These are phyloP conservation scores for Megalurothrips usitatus DNA, from an alignment of 2,888 invertebrate genomes.

Conservation along the genomic window DNA sequence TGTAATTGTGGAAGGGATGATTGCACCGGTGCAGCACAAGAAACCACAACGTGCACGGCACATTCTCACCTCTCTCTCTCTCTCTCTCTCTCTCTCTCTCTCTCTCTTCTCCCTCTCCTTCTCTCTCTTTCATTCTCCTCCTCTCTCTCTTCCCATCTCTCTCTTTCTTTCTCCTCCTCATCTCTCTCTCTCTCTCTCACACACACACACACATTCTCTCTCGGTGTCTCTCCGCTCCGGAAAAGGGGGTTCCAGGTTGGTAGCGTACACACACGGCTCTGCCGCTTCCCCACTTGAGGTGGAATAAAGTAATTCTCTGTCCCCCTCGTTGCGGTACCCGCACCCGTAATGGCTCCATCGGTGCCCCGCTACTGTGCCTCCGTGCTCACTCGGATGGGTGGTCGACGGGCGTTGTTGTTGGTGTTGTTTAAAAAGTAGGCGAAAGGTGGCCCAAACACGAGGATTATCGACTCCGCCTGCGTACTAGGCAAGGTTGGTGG, in stretches of 20 bases:
- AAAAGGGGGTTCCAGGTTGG: no score
- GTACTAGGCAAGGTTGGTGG: no score
- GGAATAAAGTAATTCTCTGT: no score
- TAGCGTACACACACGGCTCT: no score
- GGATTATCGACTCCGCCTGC: no score
- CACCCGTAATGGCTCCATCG: neutral
- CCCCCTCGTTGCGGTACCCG: neutral
- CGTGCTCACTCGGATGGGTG: neutral
- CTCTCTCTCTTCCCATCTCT: neutral
- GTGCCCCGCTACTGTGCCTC: neutral
- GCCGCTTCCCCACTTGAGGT: no score
- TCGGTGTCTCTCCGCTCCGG: neutral
- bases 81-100: no score
- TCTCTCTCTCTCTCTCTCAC: neutral
- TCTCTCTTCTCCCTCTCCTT: neutral
- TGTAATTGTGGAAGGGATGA: slow-evolving; percentile 9
- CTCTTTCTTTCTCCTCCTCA: neutral
- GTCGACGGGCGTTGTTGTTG: no score
- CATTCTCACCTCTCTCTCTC: neutral
- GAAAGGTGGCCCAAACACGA: no score
- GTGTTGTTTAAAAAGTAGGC: no score
- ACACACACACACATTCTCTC: neutral
- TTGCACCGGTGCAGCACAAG: neutral
- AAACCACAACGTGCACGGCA: slow-evolving; percentile 11
- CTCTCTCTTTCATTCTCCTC: neutral